Base-by-base conservation (phyloP, 1,140 invertebrate species). In the Archivesica marissinica region DNA sequence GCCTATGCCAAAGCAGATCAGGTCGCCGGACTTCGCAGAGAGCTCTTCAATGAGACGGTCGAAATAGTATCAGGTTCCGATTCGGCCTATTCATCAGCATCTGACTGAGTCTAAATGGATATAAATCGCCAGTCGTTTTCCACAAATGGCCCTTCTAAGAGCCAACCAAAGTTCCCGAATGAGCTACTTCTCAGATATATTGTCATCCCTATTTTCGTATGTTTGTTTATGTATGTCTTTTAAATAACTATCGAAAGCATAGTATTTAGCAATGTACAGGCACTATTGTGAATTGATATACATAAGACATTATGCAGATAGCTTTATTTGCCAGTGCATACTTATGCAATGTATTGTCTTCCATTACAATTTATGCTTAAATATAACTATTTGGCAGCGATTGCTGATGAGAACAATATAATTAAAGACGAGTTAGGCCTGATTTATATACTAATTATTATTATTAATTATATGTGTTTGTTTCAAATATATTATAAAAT, bases 1-100 rank as follows among this genome's bases (percentile, higher is more conserved):
- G 88, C 89, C 13, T 61, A 68, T 15, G 79, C 28, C 44, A 87
- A 85, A 72, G 87, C 88, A 64, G 80, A 81, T 38, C 75, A 79
- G 28, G 81, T 88, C 17, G 72, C 77, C 11, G 72, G 85, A 66
- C 75, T 87, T n/a, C 72, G 79, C 30, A 66, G 54, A 54, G 77
- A 87, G 30, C 68, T 85, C 1, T 87, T 85, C 44, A 79, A 77
- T 56, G 70, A 70, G 35, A n/a, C 50, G 20, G 77, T 75, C 4
- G 54, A 86, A 41, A 66, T 50, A 13, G 78, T 80, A 25, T 68
- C 78, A 17, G 54, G 13, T 28, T 79, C 76, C 54, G 56, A 64
- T 30, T 28, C 54, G 23, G 76, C 64, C 17, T 56, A 77, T 38
- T 39, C 41, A 7, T 56, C 50, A 30, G 50, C 56, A 7, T 30